A percentile compares a stretch with the other conserved stretches of the same genome.
Conservation (phyloP, 1,140 invertebrate species). For the Diorhabda sublineata region DNA sequence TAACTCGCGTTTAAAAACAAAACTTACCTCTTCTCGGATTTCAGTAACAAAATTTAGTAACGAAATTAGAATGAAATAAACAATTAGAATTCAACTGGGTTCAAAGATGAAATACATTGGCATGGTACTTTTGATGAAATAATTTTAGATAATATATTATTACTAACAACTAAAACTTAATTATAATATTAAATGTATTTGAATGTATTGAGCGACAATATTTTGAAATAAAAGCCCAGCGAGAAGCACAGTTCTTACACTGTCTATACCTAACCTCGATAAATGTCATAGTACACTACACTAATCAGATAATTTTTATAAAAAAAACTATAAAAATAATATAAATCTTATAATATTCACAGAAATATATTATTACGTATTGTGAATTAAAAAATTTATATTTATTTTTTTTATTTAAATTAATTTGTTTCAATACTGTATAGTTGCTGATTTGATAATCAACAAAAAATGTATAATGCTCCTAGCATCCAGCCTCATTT, state of each 20-base stretch:
- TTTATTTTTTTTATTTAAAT: no score
- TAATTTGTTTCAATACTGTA: no score
- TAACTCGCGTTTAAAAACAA: background rate
- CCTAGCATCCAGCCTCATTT: no score
- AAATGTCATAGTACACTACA: slow-evolving; percentile 19
- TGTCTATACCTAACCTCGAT: slow-evolving; percentile 27
- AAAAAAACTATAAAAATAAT: background rate
- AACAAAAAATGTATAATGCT: no score
- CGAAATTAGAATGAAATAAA: slow-evolving; percentile 28
- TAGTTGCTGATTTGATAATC: no score
- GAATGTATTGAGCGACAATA: slow-evolving; percentile 10
- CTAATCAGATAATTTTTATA: background rate
- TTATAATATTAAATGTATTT: slow-evolving; percentile 13
- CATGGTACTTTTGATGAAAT: slow-evolving; percentile 28
- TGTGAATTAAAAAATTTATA: no score
- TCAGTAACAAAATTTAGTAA: slow-evolving; percentile 16
- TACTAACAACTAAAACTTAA: slow-evolving; percentile 16
- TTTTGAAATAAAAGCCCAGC: slow-evolving; percentile 16
- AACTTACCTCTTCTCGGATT: slow-evolving; percentile 18
- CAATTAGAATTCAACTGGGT: slow-evolving; percentile 32
- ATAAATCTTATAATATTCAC: background rate
- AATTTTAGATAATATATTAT: slow-evolving; percentile 15
- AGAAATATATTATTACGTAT: background rate
- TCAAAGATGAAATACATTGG: slow-evolving; percentile 34
- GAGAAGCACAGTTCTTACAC: slow-evolving; percentile 16